Evolutionary conservation across 1,140 invertebrate species (phyloP).

Genomic region (Calephelis virginiensis): DNA sequence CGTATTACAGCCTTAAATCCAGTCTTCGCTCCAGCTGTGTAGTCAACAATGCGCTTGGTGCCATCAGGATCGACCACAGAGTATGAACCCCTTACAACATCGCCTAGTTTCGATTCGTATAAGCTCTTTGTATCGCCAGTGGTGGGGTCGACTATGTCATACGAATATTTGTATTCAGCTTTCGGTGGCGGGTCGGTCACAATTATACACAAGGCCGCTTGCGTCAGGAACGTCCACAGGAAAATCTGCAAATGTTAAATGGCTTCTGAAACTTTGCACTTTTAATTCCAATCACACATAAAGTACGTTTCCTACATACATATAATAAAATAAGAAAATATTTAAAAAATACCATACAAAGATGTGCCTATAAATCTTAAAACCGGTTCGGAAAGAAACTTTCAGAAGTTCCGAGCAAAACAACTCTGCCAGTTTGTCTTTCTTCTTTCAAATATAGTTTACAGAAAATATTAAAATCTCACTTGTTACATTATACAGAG

Average conservation of each 20-base stretch:
- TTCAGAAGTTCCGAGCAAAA: too few relatives aligned
- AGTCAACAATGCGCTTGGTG: slow-evolving; percentile 83
- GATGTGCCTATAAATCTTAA: too few relatives aligned
- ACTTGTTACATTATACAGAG: too few relatives aligned
- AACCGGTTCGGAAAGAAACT: too few relatives aligned
- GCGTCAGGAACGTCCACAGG: slow-evolving; percentile 35
- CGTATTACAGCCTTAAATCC: slow-evolving; percentile 85
- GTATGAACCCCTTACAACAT: slow-evolving; percentile 80
- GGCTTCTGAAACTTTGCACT: neutral
- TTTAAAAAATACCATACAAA: too few relatives aligned
- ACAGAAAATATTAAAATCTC: too few relatives aligned
- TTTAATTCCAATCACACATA: neutral
- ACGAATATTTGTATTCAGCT: slow-evolving; percentile 76
- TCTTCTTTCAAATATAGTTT: too few relatives aligned
- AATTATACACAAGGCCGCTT: slow-evolving; percentile 48
- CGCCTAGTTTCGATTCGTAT: slow-evolving; percentile 79
- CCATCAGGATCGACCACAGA: slow-evolving; percentile 82
- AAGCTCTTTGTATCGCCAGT: slow-evolving; percentile 82
- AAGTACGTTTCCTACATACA: too few relatives aligned
- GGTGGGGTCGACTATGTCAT: slow-evolving; percentile 76
- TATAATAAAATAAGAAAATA: too few relatives aligned
- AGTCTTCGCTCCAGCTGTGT: slow-evolving; percentile 83
- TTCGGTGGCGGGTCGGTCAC: slow-evolving; percentile 57
- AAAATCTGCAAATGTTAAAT: slow-evolving; percentile 41
- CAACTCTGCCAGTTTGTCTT: too few relatives aligned